Evolutionary conservation across 64 coral and sea anemone genomes (phyloP), one percentile per base, ranked within the genome.

Genomic region (Cladopsammia gracilis): DNA sequence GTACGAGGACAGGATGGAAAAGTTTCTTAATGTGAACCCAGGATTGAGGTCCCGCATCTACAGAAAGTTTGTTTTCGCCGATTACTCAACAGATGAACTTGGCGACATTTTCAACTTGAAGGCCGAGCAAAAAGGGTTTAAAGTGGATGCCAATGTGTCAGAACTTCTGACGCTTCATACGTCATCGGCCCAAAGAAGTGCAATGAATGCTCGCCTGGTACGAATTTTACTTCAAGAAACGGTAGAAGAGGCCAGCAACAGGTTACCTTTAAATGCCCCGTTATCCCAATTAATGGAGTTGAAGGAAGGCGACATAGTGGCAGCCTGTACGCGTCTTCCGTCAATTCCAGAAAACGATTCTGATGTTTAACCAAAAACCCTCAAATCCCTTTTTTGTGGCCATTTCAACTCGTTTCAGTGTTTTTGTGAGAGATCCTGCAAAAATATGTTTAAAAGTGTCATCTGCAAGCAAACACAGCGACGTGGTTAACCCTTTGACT

Each of bases 171-270:
- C 71, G 14, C 0, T 6, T 3, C 13, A 67, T 19, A 79, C 88
- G 47, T 64, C 58, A 53, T 13, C 44, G 49, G 56, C n/a, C n/a
- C 74, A 90, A 26, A 90, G 88, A 64, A 16, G 9, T 7, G 34
- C n/a, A 16, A 90, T 79, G 44, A 90, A 90, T 90, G 88, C 88
- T 5, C 60, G 46, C 88, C 62, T 90, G 15, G 26, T 90, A 34
- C 56, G 88, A 44, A 61, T 90, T 69, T 48, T 79, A 13, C 46
- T 67, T 44, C 45, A 76, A 25, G 66, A 91, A 46, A 10, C 43
- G n/a, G 71, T 90, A 15, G 77, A 83, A 22, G 89, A 83, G 78
- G 77, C 67, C 3, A 91, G 89, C 52, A 82, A 91, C 65, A 91
- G 89, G 68, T 50, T 91, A 25, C 78, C 89, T 25, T 77, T 91